phyloP scores from a whole-genome alignment of 1,140 invertebrate species.

The Leptonema lineaticorne region DNA sequence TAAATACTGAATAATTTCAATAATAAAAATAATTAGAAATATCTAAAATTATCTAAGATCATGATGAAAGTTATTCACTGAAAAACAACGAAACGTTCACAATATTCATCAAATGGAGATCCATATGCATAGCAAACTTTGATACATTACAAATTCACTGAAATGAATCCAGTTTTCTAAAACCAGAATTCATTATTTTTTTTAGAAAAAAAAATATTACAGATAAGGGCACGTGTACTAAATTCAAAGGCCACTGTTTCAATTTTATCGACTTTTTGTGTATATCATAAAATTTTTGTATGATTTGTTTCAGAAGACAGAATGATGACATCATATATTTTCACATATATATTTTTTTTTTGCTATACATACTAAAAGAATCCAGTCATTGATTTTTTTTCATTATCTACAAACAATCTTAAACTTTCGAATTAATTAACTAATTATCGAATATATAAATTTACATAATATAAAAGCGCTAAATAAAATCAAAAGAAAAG shows the following conservation, averaged over 20 bases:
- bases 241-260: slow-evolving; percentile 13
- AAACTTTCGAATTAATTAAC: slow-evolving; percentile 11
- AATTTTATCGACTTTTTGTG: too few relatives aligned
- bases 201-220: background rate
- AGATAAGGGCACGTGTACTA: slow-evolving; percentile 11
- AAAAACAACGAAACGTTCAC: too few relatives aligned
- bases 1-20: too few relatives aligned
- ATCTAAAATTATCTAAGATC: too few relatives aligned
- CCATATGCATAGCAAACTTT: slow-evolving; percentile 14
- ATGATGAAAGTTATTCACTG: too few relatives aligned
- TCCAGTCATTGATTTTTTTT: slow-evolving; percentile 9
- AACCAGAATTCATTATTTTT: background rate
- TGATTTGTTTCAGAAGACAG: too few relatives aligned
- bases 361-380: slow-evolving; percentile 9
- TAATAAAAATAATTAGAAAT: background rate
- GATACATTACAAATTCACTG: background rate
- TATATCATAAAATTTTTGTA: too few relatives aligned
- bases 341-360: too few relatives aligned
- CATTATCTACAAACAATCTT: slow-evolving; percentile 14
- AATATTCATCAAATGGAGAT: slow-evolving; percentile 15
- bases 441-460: background rate
- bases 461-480: too few relatives aligned
- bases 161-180: background rate
- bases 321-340: too few relatives aligned
- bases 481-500: background rate